phyloP scores from a whole-genome alignment of 2,797 vertebrate genomes.

The Saguinus oedipus region DNA sequence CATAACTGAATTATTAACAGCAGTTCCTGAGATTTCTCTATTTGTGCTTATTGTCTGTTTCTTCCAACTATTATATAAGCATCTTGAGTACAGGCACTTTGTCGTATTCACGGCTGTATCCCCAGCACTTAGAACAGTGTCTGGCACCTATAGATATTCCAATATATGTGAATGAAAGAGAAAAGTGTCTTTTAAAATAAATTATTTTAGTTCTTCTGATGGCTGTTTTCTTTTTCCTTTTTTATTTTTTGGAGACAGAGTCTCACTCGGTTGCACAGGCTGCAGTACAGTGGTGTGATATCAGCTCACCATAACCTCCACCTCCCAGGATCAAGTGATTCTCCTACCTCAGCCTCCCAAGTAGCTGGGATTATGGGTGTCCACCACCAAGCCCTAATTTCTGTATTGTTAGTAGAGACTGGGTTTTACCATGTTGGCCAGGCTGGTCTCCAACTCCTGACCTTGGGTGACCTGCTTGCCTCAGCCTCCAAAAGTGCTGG shows the following conservation, averaged over 20 bases:
- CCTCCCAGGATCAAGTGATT: neutral
- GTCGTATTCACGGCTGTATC: neutral
- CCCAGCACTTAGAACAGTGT: neutral
- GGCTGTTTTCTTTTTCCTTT: too few relatives aligned
- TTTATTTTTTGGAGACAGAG: neutral
- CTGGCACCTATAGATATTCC: neutral
- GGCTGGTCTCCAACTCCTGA: too few relatives aligned
- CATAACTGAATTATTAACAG: neutral
- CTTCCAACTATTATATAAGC: neutral
- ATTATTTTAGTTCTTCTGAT: neutral
- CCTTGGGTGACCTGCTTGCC: too few relatives aligned
- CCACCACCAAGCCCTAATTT: too few relatives aligned
- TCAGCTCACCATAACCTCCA: neutral
- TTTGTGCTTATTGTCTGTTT: neutral
- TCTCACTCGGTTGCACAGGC: neutral
- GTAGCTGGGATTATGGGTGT: too few relatives aligned
- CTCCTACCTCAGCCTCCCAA: neutral
- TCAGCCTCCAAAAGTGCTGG: too few relatives aligned
- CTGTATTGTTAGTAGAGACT: too few relatives aligned
- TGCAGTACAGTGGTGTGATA: neutral
- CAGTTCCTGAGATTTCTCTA: neutral
- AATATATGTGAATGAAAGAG: neutral
- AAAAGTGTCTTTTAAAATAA: neutral
- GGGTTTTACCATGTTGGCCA: too few relatives aligned
- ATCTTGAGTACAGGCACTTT: neutral